phyloP scores from a whole-genome alignment of 2,113 vertebrate genomes.

The Cairina moschata region DNA sequence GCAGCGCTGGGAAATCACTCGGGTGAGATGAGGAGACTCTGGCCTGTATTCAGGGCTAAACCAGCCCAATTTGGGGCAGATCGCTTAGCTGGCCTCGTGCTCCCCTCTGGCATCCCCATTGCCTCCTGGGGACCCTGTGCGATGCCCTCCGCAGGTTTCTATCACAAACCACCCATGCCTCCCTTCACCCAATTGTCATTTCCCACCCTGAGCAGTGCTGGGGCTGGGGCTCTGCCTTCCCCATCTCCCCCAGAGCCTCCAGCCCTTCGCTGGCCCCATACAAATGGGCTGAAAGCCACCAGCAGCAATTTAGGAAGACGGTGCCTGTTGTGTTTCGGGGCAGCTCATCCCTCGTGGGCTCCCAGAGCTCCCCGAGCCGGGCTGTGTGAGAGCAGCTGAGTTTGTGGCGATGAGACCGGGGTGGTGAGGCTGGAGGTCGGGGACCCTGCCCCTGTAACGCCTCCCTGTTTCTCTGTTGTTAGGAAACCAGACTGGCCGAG shows the following conservation, averaged over 20 bases:
- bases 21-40: not conserved
- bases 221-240: not conserved
- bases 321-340: not conserved
- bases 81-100: rapidly evolving
- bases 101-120: not conserved
- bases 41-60: rapidly evolving
- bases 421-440: not conserved
- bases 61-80: not conserved
- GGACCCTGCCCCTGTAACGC: not conserved
- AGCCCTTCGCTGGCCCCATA: not conserved
- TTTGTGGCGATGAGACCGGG: not conserved
- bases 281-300: no score
- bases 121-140: not conserved
- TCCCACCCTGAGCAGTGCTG: not conserved
- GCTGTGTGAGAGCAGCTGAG: not conserved
- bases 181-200: not conserved
- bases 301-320: not conserved
- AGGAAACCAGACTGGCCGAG: conserved; percentile 70
- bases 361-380: not conserved
- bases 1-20: rapidly evolving
- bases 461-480: conserved; percentile 7
- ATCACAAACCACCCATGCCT: not conserved
- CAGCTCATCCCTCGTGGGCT: not conserved
- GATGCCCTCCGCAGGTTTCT: not conserved
- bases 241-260: not conserved